A percentile compares a stretch with the other conserved stretches of the same genome.
phyloP scores from a whole-genome alignment of 2,113 vertebrate genomes.

The Mastomys coucha region DNA sequence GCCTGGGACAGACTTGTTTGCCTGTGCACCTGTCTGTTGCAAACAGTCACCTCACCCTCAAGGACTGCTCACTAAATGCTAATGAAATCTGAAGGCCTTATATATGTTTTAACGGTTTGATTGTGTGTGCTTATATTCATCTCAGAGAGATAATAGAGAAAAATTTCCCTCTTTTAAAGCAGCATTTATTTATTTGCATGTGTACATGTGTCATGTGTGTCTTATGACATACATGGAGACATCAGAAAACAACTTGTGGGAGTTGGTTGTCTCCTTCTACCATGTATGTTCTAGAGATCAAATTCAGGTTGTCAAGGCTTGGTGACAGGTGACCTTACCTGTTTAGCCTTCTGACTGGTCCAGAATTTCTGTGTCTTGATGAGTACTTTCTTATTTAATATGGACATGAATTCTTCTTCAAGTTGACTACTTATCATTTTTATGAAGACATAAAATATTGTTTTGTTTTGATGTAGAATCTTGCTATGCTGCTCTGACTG shows the following conservation, averaged over 20 bases:
- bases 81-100: not conserved
- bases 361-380: not conserved
- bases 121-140: accelerated
- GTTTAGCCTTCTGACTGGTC: too few species aligned
- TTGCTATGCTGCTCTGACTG: not conserved
- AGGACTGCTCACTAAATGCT: not conserved
- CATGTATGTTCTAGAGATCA: not conserved
- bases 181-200: not conserved
- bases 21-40: constrained; percentile 5
- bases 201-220: not conserved
- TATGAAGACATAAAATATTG: not conserved
- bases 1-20: not conserved
- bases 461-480: not conserved
- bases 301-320: not conserved
- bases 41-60: not conserved
- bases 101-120: not conserved
- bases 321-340: not conserved
- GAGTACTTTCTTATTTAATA: constrained; percentile 19
- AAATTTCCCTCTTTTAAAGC: not conserved
- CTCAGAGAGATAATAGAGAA: not conserved
- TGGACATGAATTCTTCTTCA: not conserved
- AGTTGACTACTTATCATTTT: not conserved
- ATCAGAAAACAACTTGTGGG: not conserved
- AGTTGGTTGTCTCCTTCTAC: not conserved
- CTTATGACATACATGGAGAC: not conserved